phyloP scores from a whole-genome alignment of 2,888 invertebrate genomes.

The Dasysyrphus tricinctus region DNA sequence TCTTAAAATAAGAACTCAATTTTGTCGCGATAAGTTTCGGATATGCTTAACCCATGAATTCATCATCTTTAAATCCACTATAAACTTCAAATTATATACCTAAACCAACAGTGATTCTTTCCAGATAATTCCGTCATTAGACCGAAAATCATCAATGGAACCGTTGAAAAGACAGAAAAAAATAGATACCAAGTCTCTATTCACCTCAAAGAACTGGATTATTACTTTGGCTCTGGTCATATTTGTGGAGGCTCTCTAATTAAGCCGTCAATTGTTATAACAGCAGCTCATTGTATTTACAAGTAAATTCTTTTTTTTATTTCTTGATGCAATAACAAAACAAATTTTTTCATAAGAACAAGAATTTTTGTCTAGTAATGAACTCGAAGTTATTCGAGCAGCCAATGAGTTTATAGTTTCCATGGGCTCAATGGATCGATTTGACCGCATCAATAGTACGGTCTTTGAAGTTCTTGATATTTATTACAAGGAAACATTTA shows the following conservation, averaged over 20 bases:
- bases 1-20: too few species aligned
- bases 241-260: constrained; percentile 81
- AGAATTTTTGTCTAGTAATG: constrained; percentile 25
- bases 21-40: too few species aligned
- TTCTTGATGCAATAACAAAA: background rate
- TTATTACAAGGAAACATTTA: constrained; percentile 64
- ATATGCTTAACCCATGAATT: too few species aligned
- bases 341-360: background rate
- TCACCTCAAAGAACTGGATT: constrained; percentile 77
- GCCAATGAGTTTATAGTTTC: constrained; percentile 75
- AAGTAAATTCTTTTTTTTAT: constrained; percentile 65
- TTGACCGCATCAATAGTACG: constrained; percentile 60
- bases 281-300: constrained; percentile 78
- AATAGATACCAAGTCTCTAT: constrained; percentile 80
- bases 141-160: constrained; percentile 77
- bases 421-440: constrained; percentile 77
- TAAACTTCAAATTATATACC: background rate
- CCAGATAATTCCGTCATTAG: background rate
- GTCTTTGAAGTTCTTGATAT: constrained; percentile 71
- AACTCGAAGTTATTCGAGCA: constrained; percentile 49
- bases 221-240: constrained; percentile 81
- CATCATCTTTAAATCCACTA: too few species aligned
- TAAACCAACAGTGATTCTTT: background rate
- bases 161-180: constrained; percentile 72
- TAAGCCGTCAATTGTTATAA: constrained; percentile 76